Conservation (phyloP, 1,140 invertebrate species). For the Dendroctonus ponderosae region DNA sequence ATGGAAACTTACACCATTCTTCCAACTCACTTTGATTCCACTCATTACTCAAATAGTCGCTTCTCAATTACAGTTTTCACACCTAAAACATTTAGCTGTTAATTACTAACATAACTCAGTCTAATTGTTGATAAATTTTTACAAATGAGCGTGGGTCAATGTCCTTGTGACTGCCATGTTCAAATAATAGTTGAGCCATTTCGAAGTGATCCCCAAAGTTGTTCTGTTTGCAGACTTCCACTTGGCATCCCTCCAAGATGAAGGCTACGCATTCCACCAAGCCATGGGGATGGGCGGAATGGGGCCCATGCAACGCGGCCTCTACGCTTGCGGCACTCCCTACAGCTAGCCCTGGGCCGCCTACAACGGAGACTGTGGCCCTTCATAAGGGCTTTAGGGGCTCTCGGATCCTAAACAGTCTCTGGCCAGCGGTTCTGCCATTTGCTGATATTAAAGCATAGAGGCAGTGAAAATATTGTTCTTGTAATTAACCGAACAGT, state of each 20-base stretch:
- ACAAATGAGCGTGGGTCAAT: too few species aligned
- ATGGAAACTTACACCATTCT: too few species aligned
- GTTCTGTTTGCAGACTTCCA: slow-evolving; percentile 52
- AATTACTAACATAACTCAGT: too few species aligned
- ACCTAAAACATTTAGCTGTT: too few species aligned
- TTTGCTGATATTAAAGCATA: background rate
- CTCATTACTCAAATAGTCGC: too few species aligned
- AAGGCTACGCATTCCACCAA: slow-evolving; percentile 54
- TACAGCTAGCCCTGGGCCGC: slow-evolving; percentile 55
- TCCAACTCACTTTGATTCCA: too few species aligned
- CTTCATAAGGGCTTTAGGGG: slow-evolving; percentile 45
- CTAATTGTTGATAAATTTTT: too few species aligned
- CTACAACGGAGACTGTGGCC: slow-evolving; percentile 53
- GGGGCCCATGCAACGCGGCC: slow-evolving; percentile 53
- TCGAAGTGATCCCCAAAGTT: background rate
- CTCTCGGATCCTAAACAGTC: slow-evolving; percentile 48
- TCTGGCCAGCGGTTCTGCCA: slow-evolving; percentile 43
- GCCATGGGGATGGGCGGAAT: slow-evolving; percentile 54
- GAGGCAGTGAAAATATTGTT: background rate
- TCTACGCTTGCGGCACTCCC: slow-evolving; percentile 53
- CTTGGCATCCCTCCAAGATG: slow-evolving; percentile 54
- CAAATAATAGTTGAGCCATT: too few species aligned
- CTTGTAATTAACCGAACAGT: background rate
- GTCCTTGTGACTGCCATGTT: too few species aligned
- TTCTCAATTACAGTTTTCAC: too few species aligned